Base-by-base conservation (phyloP, 2,888 invertebrate species). In the Neoitamus cyanurus region DNA sequence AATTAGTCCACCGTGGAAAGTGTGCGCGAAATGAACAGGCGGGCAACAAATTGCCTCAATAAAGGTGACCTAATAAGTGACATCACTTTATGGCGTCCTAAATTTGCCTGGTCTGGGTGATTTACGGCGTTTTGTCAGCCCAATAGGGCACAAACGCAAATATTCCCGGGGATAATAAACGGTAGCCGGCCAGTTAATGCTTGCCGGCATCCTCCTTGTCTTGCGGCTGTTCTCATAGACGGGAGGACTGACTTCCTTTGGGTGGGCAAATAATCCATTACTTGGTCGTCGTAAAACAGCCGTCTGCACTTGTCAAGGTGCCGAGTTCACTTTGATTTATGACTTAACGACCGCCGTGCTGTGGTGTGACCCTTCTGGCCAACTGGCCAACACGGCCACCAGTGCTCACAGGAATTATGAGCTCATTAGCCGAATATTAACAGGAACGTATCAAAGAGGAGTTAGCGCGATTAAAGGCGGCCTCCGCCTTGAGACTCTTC, bases 261-360 rank as follows among this genome's bases (percentile, higher is more conserved):
- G 75, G 42, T 42, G 37, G 75, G 75, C 78, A 78, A 78, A 78
- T 78, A 78, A 78, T 78, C 78, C 78, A 78, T 78, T 78, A 78
- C 78, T 28, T 58, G 42, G 25, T 58, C 11, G 28, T 15, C 58
- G 48, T 78, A 78, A 78, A 78, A 48, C 58, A 78, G 48, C 48
- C 78, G 78, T 78, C 78, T 58, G 46, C 78, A 78, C 78, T 78
- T 78, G 78, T 78, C 78, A 78, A 78, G 78, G 78, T 78, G 78
- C 30, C 70, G 58, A 15, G 30, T 31, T 78, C 31, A 31, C 13
- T n/a, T 78, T 78, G 78, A 78, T 78, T 78, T 78, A 78, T 20
- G 83, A 42, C 83, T 46, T 83, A 70, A 83, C 31, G 83, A 83
- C 70, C 46, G 42, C 37, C 20, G 58, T 20, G 6, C 25, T 37